Percentiles rank a stretch among this genome's conserved stretches.
phyloP scores from a whole-genome alignment of 2,797 vertebrate species.

The Sciaenops ocellatus region DNA sequence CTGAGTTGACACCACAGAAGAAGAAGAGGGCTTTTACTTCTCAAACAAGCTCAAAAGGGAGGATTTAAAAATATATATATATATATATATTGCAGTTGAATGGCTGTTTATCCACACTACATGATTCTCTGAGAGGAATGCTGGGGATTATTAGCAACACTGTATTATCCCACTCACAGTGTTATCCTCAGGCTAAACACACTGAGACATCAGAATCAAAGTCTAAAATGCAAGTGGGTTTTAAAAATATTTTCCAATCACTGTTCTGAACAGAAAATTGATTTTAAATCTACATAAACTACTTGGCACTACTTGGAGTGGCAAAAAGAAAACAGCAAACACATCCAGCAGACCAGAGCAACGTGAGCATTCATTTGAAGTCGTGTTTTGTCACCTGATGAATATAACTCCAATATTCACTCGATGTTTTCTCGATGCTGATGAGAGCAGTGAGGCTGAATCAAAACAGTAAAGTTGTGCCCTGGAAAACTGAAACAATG shows the following conservation, averaged over 20 bases:
- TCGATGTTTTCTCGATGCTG: too few relatives aligned
- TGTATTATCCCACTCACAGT: slow-evolving; percentile 27
- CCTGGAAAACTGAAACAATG: too few relatives aligned
- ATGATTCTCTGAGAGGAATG: slow-evolving; percentile 14
- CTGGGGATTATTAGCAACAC: slow-evolving; percentile 33
- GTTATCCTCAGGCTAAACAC: slow-evolving; percentile 15
- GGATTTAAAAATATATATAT: not conserved
- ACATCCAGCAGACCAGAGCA: not conserved
- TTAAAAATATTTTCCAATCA: slow-evolving; percentile 1
- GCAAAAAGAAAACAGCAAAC: not conserved
- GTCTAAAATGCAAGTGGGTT: not conserved
- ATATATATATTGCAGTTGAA: slow-evolving; percentile 28
- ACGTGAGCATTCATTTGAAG: too few relatives aligned
- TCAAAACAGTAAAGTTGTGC: too few relatives aligned
- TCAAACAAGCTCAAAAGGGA: slow-evolving; percentile 14
- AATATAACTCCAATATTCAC: too few relatives aligned
- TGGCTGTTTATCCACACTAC: slow-evolving; percentile 38
- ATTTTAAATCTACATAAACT: not conserved
- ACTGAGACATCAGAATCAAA: not conserved
- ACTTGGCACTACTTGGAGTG: not conserved
- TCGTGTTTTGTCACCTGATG: too few relatives aligned
- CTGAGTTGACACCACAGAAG: not conserved
- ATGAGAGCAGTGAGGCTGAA: too few relatives aligned
- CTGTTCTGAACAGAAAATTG: not conserved
- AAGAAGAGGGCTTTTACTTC: not conserved